A percentile compares a stretch with the other conserved stretches of the same genome.
phyloP scores from a whole-genome alignment of 2,113 vertebrate genomes.

The Megaleporinus macrocephalus region DNA sequence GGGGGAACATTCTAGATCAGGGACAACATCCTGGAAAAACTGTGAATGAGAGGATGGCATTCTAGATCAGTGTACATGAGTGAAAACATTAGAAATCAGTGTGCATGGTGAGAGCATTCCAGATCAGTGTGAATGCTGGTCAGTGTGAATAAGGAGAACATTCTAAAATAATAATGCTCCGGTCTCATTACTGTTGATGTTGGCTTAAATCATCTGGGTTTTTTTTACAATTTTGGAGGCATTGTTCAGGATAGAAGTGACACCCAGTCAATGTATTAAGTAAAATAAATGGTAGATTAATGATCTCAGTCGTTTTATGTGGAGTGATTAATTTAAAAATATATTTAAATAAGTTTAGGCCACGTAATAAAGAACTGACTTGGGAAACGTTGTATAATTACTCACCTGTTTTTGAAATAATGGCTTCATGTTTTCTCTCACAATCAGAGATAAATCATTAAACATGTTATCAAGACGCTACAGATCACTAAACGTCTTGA shows the following conservation, averaged over 20 bases:
- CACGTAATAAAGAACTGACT: not conserved
- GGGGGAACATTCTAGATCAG: no score
- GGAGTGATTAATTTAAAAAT: not conserved
- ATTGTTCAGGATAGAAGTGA: not conserved
- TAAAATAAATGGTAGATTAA: not conserved
- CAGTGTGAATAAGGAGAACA: no score
- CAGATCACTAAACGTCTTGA: not conserved
- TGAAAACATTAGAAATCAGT: no score
- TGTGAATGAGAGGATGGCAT: no score
- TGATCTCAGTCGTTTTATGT: not conserved
- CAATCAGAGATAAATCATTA: not conserved
- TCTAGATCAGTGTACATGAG: no score
- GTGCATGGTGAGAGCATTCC: no score
- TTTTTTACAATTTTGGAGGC: not conserved
- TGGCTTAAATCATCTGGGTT: not conserved
- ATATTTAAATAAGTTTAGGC: not conserved
- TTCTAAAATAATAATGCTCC: not conserved
- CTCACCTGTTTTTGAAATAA: not conserved
- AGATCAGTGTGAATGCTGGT: no score
- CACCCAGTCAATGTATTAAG: not conserved
- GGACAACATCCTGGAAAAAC: no score
- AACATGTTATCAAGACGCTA: not conserved
- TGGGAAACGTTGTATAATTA: not conserved
- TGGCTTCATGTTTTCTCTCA: not conserved
- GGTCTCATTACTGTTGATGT: constrained; percentile 13